Evolutionary conservation across 2,797 vertebrate species (phyloP), one percentile per base, ranked within the genome.

Genomic region (Gouania willdenowi): DNA sequence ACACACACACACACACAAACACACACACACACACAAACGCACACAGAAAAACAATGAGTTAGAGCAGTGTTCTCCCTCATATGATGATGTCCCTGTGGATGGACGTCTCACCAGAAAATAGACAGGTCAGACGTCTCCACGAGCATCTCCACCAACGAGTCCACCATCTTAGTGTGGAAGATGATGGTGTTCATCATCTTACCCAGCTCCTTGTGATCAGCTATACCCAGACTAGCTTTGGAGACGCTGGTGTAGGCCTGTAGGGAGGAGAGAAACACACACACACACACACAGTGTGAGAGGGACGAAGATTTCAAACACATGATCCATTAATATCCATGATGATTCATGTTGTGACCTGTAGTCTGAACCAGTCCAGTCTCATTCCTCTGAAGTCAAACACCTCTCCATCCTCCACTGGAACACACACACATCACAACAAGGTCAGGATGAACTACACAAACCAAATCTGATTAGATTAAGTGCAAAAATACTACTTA

Each of bases 131-230:
- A 98, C 0, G 96, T 97, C 88, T 99, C 96, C 71, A 96, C 95
- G 79, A 99, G 82, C 95, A 98, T 98, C 84, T 99, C 96, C 83
- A 98, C 95, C 77, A 99, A 91, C 15, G 95, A 98, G 84, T 99
- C 96, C 45, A 98, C 96, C 96, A 98, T 98, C 89, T 98, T 98
- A 36, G 95, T 99, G 85, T 99, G 96, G 77, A 99, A 98, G 79
- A 97, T 98, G 51, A 99, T 99, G 34, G 96, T 99, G 82, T 98
- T 99, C 95, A 98, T 98, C 94, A 99, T 98, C 69, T 98, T 99
- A 32, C 96, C 96, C n/a, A 99, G 92, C 73, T 99, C 96, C 63
- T 93, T 92, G 58, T 99, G 96, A 75, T 98, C 96, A 0, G 93
- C 90, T 9, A 98, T 91, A 12, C 94, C 84, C 20, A 99, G 91